phyloP scores from a whole-genome alignment of 2,888 invertebrate genomes.

The Chymomyza caudatula region DNA sequence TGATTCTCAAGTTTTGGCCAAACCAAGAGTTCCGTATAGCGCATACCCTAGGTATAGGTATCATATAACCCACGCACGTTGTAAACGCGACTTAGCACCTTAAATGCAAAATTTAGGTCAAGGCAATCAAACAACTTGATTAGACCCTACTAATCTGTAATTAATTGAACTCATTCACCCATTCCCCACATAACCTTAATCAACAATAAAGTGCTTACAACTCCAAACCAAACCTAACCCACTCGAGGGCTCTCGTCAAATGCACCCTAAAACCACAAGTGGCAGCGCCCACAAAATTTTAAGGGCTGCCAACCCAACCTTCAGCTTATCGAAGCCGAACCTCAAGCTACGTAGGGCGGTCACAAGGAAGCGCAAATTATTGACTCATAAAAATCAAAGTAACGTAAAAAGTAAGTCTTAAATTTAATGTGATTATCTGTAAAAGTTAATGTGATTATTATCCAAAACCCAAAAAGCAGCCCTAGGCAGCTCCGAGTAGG shows the following conservation, averaged over 20 bases:
- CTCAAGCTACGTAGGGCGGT: not conserved
- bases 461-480: constrained; percentile 17
- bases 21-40: too few species aligned
- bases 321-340: not conserved
- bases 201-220: not conserved
- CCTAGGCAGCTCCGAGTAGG: constrained; percentile 2
- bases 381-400: constrained; percentile 57
- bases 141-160: constrained; percentile 41
- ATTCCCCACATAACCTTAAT: constrained; percentile 25
- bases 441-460: constrained; percentile 69
- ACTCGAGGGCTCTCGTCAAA: constrained; percentile 7
- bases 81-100: constrained; percentile 33
- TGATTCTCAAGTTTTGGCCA: not conserved
- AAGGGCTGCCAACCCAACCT: not conserved
- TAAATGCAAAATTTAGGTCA: constrained; percentile 44
- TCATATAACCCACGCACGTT: constrained; percentile 8
- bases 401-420: constrained; percentile 32
- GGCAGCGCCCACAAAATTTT: not conserved
- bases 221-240: not conserved
- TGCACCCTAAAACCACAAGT: not conserved
- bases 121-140: constrained; percentile 38
- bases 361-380: constrained; percentile 28
- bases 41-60: too few species aligned
- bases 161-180: constrained; percentile 41
- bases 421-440: constrained; percentile 65